A percentile compares a stretch with the other conserved stretches of the same genome.
Evolutionary conservation across 2,797 vertebrate species (phyloP).

Genomic region (Neopelma chrysocephalum): DNA sequence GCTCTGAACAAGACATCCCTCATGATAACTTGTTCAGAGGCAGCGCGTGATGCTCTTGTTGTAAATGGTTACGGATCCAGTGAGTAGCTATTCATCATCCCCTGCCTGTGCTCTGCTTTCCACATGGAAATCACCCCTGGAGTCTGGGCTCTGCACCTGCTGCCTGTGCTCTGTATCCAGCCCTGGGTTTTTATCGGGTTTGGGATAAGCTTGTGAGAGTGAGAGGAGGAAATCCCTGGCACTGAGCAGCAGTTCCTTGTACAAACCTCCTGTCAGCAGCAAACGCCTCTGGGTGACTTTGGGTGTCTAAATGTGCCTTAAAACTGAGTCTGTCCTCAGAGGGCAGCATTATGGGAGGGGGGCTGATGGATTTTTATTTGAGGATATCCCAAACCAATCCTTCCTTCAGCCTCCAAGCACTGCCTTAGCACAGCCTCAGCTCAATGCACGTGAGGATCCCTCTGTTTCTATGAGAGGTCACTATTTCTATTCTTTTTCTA

Average conservation of each 20-base stretch:
- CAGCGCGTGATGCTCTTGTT: not conserved
- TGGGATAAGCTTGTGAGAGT: not conserved
- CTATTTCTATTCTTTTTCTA: not conserved
- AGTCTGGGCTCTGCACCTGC: not conserved
- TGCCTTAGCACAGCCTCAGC: not conserved
- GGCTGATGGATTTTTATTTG: not conserved
- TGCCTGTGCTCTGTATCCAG: not conserved
- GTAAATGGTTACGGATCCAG: not conserved
- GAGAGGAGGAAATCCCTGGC: not conserved
- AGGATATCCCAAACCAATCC: not conserved
- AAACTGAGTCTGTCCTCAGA: not conserved
- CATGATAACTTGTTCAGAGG: not conserved
- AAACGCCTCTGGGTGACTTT: not conserved
- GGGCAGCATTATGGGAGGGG: not conserved
- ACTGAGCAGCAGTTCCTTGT: not conserved
- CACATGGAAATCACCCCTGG: not conserved
- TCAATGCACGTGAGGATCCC: fast-evolving
- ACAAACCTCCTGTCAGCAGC: not conserved
- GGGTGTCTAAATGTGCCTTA: not conserved
- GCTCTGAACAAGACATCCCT: not conserved
- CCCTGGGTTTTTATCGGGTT: not conserved
- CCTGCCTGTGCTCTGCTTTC: not conserved
- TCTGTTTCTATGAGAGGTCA: not conserved
- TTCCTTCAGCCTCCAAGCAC: not conserved
- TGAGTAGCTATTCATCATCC: not conserved